Evolutionary conservation across 2,113 vertebrate genomes (phyloP).

Genomic region (Conger conger): DNA sequence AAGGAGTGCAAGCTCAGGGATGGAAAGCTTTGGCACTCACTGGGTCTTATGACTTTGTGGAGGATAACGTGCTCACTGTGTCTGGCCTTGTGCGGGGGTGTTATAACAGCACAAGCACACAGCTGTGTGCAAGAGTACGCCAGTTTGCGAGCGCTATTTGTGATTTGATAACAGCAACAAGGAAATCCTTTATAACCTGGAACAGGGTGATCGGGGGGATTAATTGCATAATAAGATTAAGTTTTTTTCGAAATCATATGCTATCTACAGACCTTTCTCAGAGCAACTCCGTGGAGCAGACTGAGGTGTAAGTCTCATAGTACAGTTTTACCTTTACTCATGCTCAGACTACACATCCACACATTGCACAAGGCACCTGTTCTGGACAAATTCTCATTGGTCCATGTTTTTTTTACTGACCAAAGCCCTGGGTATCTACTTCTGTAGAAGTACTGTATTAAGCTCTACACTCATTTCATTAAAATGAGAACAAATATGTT

Average conservation of each 20-base stretch:
- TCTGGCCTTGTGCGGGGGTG: not conserved
- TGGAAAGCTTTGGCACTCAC: not conserved
- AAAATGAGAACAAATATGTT: too few relatives aligned
- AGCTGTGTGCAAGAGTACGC: not conserved
- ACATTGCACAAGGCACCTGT: too few relatives aligned
- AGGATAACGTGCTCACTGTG: not conserved
- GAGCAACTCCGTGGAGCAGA: not conserved
- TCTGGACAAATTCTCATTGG: too few relatives aligned
- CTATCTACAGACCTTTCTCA: not conserved
- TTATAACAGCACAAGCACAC: not conserved
- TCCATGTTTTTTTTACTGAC: too few relatives aligned
- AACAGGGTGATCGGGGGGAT: not conserved
- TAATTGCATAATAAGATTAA: not conserved
- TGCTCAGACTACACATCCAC: not conserved
- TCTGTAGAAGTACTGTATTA: too few relatives aligned
- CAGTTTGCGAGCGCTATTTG: not conserved
- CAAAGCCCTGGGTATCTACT: too few relatives aligned
- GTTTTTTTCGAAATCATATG: not conserved
- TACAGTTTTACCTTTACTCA: not conserved
- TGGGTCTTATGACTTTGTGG: not conserved
- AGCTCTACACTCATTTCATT: too few relatives aligned
- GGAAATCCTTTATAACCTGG: not conserved
- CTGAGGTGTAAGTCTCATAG: not conserved
- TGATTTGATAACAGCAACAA: not conserved
- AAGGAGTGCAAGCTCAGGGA: not conserved